Conservation (phyloP, 2,797 vertebrate genomes). For the Hyperoplus lanceolatus region DNA sequence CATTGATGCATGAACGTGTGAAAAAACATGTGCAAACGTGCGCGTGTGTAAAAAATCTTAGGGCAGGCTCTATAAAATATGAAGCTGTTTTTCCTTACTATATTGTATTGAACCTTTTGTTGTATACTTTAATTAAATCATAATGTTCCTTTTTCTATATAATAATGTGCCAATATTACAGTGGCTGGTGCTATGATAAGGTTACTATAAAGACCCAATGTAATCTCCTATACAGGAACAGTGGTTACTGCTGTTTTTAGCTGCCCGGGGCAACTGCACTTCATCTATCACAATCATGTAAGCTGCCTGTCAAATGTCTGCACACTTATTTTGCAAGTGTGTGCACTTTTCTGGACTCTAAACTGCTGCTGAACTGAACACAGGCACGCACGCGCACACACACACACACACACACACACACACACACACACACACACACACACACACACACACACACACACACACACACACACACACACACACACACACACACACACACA, state of each 20-base stretch:
- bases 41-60: background rate
- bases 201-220: background rate
- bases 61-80: too few species aligned
- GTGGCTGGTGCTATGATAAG: background rate
- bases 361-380: background rate
- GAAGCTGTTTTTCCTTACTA: too few species aligned
- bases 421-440: background rate
- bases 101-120: too few species aligned
- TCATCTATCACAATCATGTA: constrained; percentile 35
- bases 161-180: too few species aligned
- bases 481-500: background rate
- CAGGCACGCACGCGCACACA: background rate
- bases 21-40: background rate
- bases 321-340: background rate
- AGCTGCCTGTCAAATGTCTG: constrained; percentile 41
- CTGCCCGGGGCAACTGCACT: constrained; percentile 24
- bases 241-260: constrained; percentile 6
- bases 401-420: background rate
- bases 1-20: constrained; percentile 28
- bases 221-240: background rate
- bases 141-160: too few species aligned
- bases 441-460: background rate
- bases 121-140: background rate
- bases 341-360: background rate
- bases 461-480: constrained; percentile 13